These are phyloP conservation scores for Alfaro cultratus DNA, from an alignment of 2,797 vertebrate genomes.

Conservation along the genomic window DNA sequence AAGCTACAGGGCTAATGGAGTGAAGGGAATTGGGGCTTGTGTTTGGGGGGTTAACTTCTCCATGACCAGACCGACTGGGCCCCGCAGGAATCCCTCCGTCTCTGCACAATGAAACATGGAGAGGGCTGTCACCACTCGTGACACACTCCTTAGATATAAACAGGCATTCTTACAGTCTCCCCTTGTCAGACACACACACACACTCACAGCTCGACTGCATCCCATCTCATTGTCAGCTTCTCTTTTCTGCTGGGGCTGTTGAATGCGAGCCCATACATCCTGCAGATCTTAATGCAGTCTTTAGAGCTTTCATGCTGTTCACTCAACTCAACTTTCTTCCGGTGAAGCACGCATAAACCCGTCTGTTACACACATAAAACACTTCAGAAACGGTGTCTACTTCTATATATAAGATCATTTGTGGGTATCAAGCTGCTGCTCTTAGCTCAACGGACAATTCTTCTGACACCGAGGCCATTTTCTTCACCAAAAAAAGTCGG, in stretches of 20 bases:
- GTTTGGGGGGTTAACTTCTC: slow-evolving; percentile 32
- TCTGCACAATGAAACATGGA: slow-evolving; percentile 79
- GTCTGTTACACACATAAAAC: slow-evolving; percentile 24
- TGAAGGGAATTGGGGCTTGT: not conserved
- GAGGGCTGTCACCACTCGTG: slow-evolving; percentile 74
- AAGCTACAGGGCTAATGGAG: slow-evolving; percentile 14
- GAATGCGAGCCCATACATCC: slow-evolving; percentile 55
- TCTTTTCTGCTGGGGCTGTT: slow-evolving; percentile 52
- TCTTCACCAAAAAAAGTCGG: slow-evolving; percentile 22
- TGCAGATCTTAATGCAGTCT: slow-evolving; percentile 60
- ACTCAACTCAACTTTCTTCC: slow-evolving; percentile 54
- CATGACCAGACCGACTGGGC: slow-evolving; percentile 64
- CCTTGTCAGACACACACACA: slow-evolving; percentile 24
- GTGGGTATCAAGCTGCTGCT: slow-evolving; percentile 47
- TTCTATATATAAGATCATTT: slow-evolving; percentile 50
- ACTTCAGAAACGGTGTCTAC: slow-evolving; percentile 39
- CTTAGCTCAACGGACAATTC: slow-evolving; percentile 21
- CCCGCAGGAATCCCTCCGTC: slow-evolving; percentile 58
- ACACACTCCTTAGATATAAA: slow-evolving; percentile 71
- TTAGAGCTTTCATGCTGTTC: slow-evolving; percentile 66
- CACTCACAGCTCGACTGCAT: slow-evolving; percentile 25
- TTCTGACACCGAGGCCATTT: slow-evolving; percentile 29
- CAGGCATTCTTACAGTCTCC: slow-evolving; percentile 51
- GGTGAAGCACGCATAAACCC: slow-evolving; percentile 44
- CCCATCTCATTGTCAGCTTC: slow-evolving; percentile 52